A percentile compares a stretch with the other conserved stretches of the same genome.
These are phyloP conservation scores for Sclerurus mexicanus DNA, from an alignment of 2,113 vertebrate species.

Conservation along the genomic window DNA sequence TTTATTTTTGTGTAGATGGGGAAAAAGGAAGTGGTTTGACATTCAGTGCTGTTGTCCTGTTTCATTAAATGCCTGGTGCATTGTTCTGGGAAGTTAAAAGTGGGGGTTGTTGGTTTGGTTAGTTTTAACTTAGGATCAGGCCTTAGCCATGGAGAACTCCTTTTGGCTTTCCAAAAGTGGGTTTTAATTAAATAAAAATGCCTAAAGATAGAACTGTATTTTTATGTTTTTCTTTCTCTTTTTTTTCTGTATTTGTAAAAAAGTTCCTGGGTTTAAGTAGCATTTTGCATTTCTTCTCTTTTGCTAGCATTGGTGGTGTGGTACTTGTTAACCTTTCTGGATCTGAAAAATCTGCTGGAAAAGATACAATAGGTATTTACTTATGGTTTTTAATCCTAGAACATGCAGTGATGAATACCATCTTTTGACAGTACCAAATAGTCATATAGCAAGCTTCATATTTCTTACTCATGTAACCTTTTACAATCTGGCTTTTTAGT, in stretches of 20 bases:
- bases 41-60: neutral
- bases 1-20: neutral
- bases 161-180: neutral
- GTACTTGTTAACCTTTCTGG: conserved; percentile 91
- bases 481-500: neutral
- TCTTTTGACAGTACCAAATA: neutral
- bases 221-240: neutral
- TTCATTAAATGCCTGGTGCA: neutral
- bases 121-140: neutral
- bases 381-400: neutral
- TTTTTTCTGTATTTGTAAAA: neutral
- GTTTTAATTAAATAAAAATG: neutral
- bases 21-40: neutral
- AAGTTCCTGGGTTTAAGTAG: neutral
- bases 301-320: conserved; percentile 88
- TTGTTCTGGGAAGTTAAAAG: neutral
- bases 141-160: neutral
- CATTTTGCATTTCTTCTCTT: conserved; percentile 16
- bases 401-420: neutral
- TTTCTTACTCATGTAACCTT: neutral
- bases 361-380: conserved; percentile 83
- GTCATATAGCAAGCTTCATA: neutral
- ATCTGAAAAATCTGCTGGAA: conserved; percentile 84
- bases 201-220: neutral
- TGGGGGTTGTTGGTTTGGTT: neutral